phyloP scores from a whole-genome alignment of 2,888 invertebrate genomes.

The Drosophila parthenogenetica region DNA sequence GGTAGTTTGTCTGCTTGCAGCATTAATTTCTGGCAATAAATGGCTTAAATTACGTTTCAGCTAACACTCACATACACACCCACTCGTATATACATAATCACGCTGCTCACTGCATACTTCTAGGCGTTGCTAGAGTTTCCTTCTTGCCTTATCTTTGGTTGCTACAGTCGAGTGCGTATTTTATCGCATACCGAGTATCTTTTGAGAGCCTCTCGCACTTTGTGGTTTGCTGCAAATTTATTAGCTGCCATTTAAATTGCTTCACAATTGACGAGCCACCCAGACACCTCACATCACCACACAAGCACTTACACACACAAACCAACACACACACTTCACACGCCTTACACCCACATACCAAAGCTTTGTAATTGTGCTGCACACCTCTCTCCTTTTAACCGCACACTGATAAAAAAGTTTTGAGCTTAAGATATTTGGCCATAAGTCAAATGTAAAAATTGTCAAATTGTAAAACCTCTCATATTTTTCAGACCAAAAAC shows the following conservation, averaged over 20 bases:
- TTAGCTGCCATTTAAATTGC: constrained; percentile 74
- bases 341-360: background rate
- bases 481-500: no score
- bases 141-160: constrained; percentile 46
- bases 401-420: background rate
- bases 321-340: background rate
- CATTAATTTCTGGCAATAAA: constrained; percentile 71
- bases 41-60: constrained; percentile 65
- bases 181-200: constrained; percentile 40
- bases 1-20: constrained; percentile 39
- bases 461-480: no score
- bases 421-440: background rate
- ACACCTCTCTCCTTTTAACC: background rate
- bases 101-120: constrained; percentile 53
- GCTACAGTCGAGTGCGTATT: constrained; percentile 47
- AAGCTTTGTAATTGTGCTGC: constrained; percentile 37
- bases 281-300: background rate
- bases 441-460: no score
- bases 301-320: constrained; percentile 1
- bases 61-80: constrained; percentile 16
- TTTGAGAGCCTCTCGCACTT: constrained; percentile 39
- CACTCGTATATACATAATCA: constrained; percentile 14
- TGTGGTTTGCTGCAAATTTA: constrained; percentile 70
- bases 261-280: constrained; percentile 55
- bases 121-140: constrained; percentile 36